Evolutionary conservation across 2,797 vertebrate genomes (phyloP), one percentile per base, ranked within the genome.

Genomic region (Cirrhinus molitorella): DNA sequence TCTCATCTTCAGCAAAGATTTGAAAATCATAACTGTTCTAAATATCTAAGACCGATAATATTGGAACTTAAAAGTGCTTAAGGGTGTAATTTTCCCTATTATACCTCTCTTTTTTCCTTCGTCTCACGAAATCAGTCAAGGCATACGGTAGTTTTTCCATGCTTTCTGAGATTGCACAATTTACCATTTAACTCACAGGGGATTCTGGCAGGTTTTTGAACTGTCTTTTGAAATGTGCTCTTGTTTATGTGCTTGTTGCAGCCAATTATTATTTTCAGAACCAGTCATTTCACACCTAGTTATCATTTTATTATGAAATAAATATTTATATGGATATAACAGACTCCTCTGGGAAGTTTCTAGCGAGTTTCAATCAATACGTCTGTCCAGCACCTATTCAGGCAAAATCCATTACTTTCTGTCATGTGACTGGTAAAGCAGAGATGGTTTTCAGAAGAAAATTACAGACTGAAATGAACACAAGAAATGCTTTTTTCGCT

Each of bases 201-300:
- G 37, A 71, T 81, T 72, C 28, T 17, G 21, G 14, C 55, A 63
- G 14, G 55, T 59, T 59, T 55, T 71, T 71, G 14, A 40, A 13
- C 40, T 31, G 28, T 53, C 31, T 68, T 66, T 40, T 80, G 12
- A 59, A 65, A 73, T 65, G 21, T 25, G 25, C 14, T 37, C 40
- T 34, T 72, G 55, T 49, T 72, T 81, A 37, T 63, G 21, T 73
- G 68, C 43, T 16, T 65, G 57, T 73, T 81, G 28, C 79, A 51
- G 68, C 89, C 88, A 80, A 83, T 53, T 88, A 88, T 83, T 85
- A 85, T 83, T 49, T 49, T 65, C 81, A 86, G 88, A 88, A 88
- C 85, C 74, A 2, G 90, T 92, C 90, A 93, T 94, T 94, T 93
- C 90, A 93, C 91, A 92, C 91, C 90, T 88, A 83, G 87, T 92